phyloP scores from a whole-genome alignment of 1,140 invertebrate species.

The Metaphire vulgaris region DNA sequence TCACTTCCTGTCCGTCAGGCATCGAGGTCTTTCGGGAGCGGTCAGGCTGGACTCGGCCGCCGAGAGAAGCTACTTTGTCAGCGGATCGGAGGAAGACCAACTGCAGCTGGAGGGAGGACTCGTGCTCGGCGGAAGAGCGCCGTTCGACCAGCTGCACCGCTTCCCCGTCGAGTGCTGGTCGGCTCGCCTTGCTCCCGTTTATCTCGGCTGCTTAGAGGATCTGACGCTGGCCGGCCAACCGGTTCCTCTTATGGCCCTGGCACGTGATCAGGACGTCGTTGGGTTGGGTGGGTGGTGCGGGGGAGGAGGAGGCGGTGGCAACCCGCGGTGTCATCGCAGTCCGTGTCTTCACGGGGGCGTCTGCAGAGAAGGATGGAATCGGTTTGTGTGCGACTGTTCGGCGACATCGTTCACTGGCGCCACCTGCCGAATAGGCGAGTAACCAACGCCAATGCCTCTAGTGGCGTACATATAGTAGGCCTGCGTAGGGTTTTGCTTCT shows the following conservation, averaged over 20 bases:
- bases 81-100: conserved; percentile 59
- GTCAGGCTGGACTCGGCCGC: conserved; percentile 54
- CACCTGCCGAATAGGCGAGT: conserved; percentile 33
- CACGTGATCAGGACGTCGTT: conserved; percentile 76
- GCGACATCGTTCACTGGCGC: conserved; percentile 80
- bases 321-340: neutral
- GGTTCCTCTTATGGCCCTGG: conserved; percentile 80
- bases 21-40: conserved; percentile 59
- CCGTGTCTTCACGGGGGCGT: conserved; percentile 81
- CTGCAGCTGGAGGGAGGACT: conserved; percentile 76
- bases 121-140: conserved; percentile 69
- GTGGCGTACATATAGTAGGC: too few species aligned
- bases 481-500: too few species aligned
- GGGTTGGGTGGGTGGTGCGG: conserved; percentile 39
- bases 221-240: conserved; percentile 78
- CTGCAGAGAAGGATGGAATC: conserved; percentile 91
- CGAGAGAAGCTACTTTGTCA: conserved; percentile 68
- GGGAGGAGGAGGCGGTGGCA: conserved; percentile 28
- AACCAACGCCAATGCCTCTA: too few species aligned
- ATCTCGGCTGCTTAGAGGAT: conserved; percentile 89
- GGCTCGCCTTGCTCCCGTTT: conserved; percentile 77
- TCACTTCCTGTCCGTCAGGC: conserved; percentile 78
- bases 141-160: conserved; percentile 30
- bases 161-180: conserved; percentile 81
- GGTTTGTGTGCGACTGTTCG: conserved; percentile 91